These are phyloP conservation scores for Hybos culiciformis DNA, from an alignment of 2,888 invertebrate genomes.

Conservation along the genomic window DNA sequence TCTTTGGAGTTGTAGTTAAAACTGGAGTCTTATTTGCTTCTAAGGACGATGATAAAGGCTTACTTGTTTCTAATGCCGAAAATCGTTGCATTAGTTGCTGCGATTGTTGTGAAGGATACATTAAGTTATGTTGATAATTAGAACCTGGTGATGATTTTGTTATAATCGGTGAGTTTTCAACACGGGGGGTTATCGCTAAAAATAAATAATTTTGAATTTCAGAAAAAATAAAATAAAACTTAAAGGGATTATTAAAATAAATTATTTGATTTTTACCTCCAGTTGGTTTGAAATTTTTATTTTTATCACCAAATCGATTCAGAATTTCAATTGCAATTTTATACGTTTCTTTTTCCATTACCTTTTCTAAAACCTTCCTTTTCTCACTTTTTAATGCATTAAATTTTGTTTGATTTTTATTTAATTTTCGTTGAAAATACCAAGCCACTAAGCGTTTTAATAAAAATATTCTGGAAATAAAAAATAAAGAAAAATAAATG, in stretches of 20 bases:
- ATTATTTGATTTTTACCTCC: too few species aligned
- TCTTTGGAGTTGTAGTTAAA: neutral
- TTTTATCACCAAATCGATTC: conserved; percentile 31
- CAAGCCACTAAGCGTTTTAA: conserved; percentile 68
- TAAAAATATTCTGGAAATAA: conserved; percentile 53
- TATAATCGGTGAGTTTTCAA: too few species aligned
- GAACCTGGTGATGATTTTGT: too few species aligned
- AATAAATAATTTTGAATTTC: too few species aligned
- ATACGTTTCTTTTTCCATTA: conserved; percentile 96
- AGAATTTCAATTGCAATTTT: conserved; percentile 47
- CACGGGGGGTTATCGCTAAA: too few species aligned
- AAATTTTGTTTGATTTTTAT: conserved; percentile 61
- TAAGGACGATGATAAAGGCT: too few species aligned
- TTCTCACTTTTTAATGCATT: conserved; percentile 63
- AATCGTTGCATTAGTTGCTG: neutral
- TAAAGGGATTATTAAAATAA: too few species aligned
- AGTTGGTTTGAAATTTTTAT: conserved; percentile 15
- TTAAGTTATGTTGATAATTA: too few species aligned
- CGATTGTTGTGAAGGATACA: neutral
- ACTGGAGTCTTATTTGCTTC: neutral
- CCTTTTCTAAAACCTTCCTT: conserved; percentile 79
- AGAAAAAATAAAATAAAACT: too few species aligned
- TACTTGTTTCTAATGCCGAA: too few species aligned
- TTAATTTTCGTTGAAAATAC: conserved; percentile 75
- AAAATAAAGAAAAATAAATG: too few species aligned